Conservation (phyloP, 2,797 vertebrate genomes). For the Meriones psammophilus region DNA sequence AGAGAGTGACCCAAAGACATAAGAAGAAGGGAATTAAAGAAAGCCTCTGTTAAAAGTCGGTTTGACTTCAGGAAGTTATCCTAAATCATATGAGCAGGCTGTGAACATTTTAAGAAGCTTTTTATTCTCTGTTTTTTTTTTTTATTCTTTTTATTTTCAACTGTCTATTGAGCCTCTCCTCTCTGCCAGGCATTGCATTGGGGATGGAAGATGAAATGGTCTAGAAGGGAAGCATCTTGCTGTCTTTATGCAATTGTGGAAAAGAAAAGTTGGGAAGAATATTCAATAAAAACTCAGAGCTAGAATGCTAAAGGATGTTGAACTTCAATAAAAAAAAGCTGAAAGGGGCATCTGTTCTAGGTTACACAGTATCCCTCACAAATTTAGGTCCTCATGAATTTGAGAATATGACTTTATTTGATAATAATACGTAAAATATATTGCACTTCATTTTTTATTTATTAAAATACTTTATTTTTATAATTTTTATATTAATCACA, state of each 20-base stretch:
- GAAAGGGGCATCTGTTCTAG: not conserved
- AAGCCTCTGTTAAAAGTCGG: not conserved
- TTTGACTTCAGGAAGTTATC: not conserved
- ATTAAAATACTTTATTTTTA: no score
- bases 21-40: not conserved
- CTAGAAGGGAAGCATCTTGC: not conserved
- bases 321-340: not conserved
- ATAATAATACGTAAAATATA: not conserved
- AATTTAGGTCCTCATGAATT: not conserved
- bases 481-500: no score
- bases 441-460: not conserved
- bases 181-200: not conserved
- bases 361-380: not conserved
- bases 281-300: not conserved
- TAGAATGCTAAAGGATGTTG: not conserved
- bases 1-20: not conserved
- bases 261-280: not conserved
- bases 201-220: not conserved
- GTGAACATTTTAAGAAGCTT: not conserved
- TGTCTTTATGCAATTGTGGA: not conserved
- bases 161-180: not conserved
- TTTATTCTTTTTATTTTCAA: not conserved
- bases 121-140: not conserved
- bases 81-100: not conserved
- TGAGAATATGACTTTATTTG: not conserved